These are phyloP conservation scores for Callaeas wilsoni DNA, from an alignment of 2,113 vertebrate genomes.

Conservation along the genomic window DNA sequence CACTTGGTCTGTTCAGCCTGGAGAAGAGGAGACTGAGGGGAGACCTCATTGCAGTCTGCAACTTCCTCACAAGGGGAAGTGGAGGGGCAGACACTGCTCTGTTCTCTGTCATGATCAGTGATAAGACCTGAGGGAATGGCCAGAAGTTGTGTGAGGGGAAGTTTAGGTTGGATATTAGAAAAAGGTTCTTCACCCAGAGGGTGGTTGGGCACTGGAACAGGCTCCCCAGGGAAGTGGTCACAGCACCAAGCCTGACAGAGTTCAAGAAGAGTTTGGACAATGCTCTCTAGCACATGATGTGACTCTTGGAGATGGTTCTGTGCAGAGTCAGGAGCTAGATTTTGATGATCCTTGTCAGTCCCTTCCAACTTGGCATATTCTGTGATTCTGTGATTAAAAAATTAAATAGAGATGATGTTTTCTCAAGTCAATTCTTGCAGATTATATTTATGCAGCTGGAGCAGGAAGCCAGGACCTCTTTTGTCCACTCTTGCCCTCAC, in stretches of 20 bases:
- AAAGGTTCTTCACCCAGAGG: not conserved
- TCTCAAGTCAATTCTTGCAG: not conserved
- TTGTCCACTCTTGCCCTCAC: not conserved
- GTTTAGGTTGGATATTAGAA: not conserved
- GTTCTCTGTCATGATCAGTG: too few relatives aligned
- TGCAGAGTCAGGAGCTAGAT: not conserved
- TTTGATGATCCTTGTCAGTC: not conserved
- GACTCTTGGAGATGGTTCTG: not conserved
- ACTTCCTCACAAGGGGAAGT: too few relatives aligned
- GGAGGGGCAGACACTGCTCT: not conserved
- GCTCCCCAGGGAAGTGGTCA: not conserved
- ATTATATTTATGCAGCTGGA: not conserved
- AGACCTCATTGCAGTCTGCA: not conserved
- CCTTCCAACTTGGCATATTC: not conserved
- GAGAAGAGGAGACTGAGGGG: not conserved
- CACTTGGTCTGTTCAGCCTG: not conserved
- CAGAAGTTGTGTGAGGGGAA: not conserved
- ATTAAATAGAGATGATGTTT: not conserved
- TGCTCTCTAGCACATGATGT: fast-evolving
- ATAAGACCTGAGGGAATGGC: not conserved
- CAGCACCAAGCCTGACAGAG: not conserved
- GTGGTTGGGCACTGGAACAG: not conserved
- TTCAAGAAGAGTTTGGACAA: fast-evolving
- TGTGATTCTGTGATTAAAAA: not conserved
- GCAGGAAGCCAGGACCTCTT: not conserved